Conservation (phyloP, 2,888 invertebrate species). For the Chloromyia formosa region DNA sequence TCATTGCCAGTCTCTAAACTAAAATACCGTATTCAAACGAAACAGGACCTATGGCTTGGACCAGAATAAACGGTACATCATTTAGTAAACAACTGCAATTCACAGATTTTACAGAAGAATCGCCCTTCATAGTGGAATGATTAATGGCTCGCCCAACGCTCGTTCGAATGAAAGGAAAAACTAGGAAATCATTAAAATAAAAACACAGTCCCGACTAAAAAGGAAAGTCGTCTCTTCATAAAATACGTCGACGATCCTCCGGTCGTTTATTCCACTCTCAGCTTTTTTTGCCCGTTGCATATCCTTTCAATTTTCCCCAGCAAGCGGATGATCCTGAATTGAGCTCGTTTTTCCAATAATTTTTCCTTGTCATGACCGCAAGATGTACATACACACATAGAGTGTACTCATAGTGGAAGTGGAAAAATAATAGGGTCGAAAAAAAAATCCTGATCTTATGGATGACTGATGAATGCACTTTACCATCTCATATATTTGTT, state of each 20-base stretch:
- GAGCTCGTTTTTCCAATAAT: background rate
- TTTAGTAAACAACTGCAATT: constrained; percentile 44
- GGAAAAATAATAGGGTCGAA: background rate
- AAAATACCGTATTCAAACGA: background rate
- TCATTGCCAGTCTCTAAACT: background rate
- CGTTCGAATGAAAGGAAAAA: constrained; percentile 1
- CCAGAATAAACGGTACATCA: constrained; percentile 17
- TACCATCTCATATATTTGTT: constrained; percentile 25
- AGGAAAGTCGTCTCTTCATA: background rate
- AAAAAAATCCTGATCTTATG: constrained; percentile 7
- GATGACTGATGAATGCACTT: constrained; percentile 39
- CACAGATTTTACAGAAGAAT: constrained; percentile 43
- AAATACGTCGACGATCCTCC: background rate
- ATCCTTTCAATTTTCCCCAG: background rate
- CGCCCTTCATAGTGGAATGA: constrained; percentile 44
- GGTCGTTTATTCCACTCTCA: background rate
- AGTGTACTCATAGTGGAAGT: background rate
- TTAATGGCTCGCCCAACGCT: constrained; percentile 32
- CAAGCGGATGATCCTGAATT: background rate
- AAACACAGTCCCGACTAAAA: background rate
- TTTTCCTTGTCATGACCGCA: background rate
- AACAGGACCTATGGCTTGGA: background rate
- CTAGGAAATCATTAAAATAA: background rate
- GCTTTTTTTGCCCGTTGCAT: too few species aligned
- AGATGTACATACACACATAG: too few species aligned